Evolutionary conservation across 1,140 invertebrate genomes (phyloP).

Genomic region (Apis cerana): DNA sequence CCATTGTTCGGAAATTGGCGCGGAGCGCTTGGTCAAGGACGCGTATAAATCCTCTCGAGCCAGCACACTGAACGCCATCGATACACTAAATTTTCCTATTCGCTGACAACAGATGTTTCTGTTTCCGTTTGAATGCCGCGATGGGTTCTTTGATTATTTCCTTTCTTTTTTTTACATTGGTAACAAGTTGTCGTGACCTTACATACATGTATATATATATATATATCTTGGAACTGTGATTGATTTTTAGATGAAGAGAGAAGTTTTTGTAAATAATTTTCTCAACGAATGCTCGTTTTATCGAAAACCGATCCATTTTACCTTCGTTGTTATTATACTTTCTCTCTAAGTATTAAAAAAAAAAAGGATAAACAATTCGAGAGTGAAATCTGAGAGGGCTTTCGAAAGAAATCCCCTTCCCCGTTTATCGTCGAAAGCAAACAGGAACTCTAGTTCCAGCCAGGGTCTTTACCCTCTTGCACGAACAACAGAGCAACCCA

Average conservation of each 20-base stretch:
- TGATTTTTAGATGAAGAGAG: too few species aligned
- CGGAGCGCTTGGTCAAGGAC: constrained; percentile 55
- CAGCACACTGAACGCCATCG: constrained; percentile 13
- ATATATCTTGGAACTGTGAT: too few species aligned
- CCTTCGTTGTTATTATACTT: too few species aligned
- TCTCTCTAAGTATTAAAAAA: too few species aligned
- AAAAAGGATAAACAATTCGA: not conserved
- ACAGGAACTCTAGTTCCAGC: not conserved
- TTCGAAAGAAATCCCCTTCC: not conserved
- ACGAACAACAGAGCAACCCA: not conserved
- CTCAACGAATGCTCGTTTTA: too few species aligned
- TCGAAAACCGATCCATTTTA: too few species aligned
- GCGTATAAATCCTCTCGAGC: constrained; percentile 46
- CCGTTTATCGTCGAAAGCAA: not conserved
- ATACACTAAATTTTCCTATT: constrained; percentile 41
- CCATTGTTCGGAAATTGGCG: constrained; percentile 45
- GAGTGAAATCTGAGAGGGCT: not conserved
- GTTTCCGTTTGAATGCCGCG: not conserved
- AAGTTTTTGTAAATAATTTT: too few species aligned
- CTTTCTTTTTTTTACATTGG: not conserved
- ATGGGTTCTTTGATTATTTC: not conserved
- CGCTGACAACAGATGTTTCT: not conserved
- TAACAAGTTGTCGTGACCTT: not conserved
- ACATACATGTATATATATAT: too few species aligned
- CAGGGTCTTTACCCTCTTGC: constrained; percentile 1